Evolutionary conservation across 37 sponge, comb jelly and placozoan genomes (phyloP).

Genomic region (Crambe crambe): DNA sequence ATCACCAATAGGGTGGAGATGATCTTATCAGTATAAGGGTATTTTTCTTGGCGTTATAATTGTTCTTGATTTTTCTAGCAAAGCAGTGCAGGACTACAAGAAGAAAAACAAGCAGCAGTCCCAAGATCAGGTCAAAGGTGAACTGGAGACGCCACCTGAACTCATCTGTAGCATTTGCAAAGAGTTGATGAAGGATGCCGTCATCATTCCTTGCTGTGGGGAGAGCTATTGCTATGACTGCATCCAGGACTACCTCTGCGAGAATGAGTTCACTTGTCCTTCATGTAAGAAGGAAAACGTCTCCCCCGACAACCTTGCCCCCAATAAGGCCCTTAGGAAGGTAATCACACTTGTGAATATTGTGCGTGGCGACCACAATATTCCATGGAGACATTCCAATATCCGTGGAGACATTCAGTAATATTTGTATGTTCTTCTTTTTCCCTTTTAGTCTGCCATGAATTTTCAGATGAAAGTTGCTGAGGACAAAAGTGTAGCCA

Average conservation of each 20-base stretch:
- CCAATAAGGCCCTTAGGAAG: slow-evolving; percentile 73
- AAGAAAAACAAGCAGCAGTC: neutral
- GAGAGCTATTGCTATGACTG: slow-evolving; percentile 97
- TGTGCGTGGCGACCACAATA: neutral
- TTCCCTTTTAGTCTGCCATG: slow-evolving; percentile 45
- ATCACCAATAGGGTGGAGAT: too few species aligned
- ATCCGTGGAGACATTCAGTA: neutral
- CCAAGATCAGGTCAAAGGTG: neutral
- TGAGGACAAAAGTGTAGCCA: slow-evolving; percentile 48
- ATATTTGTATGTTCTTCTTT: neutral
- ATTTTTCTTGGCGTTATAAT: too few species aligned
- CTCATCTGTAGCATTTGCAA: slow-evolving; percentile 84
- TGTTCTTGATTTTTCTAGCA: too few species aligned
- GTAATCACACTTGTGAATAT: slow-evolving; percentile 31
- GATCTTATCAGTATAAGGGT: too few species aligned
- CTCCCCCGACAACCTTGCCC: slow-evolving; percentile 81
- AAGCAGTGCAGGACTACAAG: neutral
- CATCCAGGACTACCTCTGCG: slow-evolving; percentile 73
- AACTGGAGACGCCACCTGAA: slow-evolving; percentile 42
- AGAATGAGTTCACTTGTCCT: slow-evolving; percentile 86
- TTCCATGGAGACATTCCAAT: neutral
- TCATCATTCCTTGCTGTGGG: slow-evolving; percentile 89
- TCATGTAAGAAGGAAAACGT: slow-evolving; percentile 63
- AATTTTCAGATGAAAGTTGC: slow-evolving; percentile 36
- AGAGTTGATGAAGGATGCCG: slow-evolving; percentile 87